Base-by-base conservation (phyloP, 2,888 invertebrate species). In the Drosophila rellima region DNA sequence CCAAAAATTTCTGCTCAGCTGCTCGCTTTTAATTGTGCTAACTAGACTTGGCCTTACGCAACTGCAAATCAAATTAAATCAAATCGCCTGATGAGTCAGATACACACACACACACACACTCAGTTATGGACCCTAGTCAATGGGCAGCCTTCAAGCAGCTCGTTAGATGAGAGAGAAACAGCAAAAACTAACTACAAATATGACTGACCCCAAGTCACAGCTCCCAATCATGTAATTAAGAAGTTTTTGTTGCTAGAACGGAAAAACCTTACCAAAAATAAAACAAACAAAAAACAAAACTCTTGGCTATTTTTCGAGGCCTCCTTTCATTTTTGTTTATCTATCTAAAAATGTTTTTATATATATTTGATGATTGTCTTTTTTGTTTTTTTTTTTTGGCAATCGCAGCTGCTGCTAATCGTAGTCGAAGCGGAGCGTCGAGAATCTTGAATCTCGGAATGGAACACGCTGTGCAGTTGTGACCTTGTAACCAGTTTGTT, bases 1-100 rank as follows among this genome's bases (percentile, higher is more conserved):
- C 88, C 85, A 85, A 83, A 79, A 67, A 39, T 35, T 50, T 44
- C 29, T 26, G 44, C 45, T 60, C 42, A 60, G 56, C 74, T 54
- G 48, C 57, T 65, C 29, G 70, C 73, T 76, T 81, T 79, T 83
- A 83, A 86, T 86, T 83, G 82, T 82, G 82, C 84, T 79, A 86
- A 82, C 80, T 84, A 78, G 80, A 87, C 54, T 56, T 64, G 79
- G 79, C 77, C 81, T 83, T 67, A 81, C 72, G 79, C 74, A 81
- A 82, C 61, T 68, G 54, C 66, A 76, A 61, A 79, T 84, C 74
- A 84, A 86, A 83, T 74, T 63, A 69, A 73, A 75, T 68, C 78
- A 75, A 80, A 84, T 81, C 64, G 79, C 63, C 76, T 45, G 84
- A 83, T 83, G 82, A 87, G 61, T 83, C 82, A 82, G 66, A 55